Percentiles rank a stretch among this genome's conserved stretches.
Evolutionary conservation across 2,888 invertebrate genomes (phyloP).

Genomic region (Orchestes rusci): DNA sequence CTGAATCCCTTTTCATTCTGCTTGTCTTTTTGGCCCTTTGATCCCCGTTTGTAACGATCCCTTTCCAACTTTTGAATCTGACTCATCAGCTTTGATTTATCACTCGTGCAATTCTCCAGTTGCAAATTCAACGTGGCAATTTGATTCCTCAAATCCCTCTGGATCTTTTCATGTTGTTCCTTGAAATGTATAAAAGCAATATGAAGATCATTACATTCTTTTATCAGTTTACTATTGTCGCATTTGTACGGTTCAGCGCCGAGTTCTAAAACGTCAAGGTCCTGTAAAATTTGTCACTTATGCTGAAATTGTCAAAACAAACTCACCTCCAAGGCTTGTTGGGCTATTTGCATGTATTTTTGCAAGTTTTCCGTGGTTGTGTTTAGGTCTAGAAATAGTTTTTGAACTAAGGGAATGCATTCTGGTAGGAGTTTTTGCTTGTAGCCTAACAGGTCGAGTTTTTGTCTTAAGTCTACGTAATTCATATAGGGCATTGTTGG

Average conservation of each 20-base stretch:
- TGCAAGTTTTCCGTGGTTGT: slow-evolving; percentile 83
- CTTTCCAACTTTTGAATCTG: slow-evolving; percentile 45
- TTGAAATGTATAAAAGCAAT: slow-evolving; percentile 56
- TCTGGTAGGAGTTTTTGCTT: slow-evolving; percentile 67
- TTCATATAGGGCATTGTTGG: too few relatives aligned
- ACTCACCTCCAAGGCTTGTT: slow-evolving; percentile 57
- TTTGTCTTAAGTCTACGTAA: slow-evolving; percentile 48
- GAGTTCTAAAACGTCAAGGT: slow-evolving; percentile 60
- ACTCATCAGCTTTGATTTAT: slow-evolving; percentile 27
- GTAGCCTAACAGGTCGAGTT: slow-evolving; percentile 79
- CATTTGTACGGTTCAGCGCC: slow-evolving; percentile 74
- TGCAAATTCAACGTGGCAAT: slow-evolving; percentile 50
- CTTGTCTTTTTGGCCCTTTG: background rate
- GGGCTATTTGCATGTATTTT: slow-evolving; percentile 71
- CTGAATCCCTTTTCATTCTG: slow-evolving; percentile 37
- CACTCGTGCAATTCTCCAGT: slow-evolving; percentile 52
- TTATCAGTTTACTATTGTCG: slow-evolving; percentile 68
- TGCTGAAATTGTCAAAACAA: too few relatives aligned
- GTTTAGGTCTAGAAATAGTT: slow-evolving; percentile 72
- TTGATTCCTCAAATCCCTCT: slow-evolving; percentile 48
- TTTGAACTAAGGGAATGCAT: slow-evolving; percentile 72
- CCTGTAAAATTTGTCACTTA: too few relatives aligned
- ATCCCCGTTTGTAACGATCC: slow-evolving; percentile 27
- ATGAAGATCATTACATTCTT: slow-evolving; percentile 69
- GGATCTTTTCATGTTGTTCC: slow-evolving; percentile 56